Percentiles rank a stretch among this genome's conserved stretches.
These are phyloP conservation scores for Heteropelma amictum DNA, from an alignment of 2,888 invertebrate genomes.

Conservation along the genomic window DNA sequence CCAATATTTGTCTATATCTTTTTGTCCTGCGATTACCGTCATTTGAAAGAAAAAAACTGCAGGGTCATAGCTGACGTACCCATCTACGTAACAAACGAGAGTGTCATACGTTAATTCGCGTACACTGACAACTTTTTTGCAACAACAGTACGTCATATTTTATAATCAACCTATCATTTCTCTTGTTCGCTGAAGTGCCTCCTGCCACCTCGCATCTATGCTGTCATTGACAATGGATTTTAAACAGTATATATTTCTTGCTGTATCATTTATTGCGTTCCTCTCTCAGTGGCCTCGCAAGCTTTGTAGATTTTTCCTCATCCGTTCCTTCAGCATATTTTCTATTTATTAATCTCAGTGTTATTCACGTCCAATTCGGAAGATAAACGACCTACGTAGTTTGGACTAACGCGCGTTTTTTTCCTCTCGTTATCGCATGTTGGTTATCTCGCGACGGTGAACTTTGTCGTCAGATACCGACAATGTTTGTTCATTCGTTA, in stretches of 20 bases:
- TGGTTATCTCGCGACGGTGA: background rate
- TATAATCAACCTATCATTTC: constrained; percentile 14
- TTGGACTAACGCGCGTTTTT: background rate
- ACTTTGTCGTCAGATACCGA: background rate
- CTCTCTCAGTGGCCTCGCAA: background rate
- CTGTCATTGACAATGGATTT: constrained; percentile 31
- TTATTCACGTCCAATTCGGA: background rate
- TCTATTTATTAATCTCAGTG: too few relatives aligned
- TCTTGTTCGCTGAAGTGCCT: constrained; percentile 11
- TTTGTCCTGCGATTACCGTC: background rate
- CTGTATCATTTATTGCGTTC: background rate
- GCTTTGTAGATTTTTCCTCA: too few relatives aligned
- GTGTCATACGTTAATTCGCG: background rate
- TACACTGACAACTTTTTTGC: background rate
- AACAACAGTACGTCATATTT: constrained; percentile 11
- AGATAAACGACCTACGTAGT: background rate
- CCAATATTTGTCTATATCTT: background rate
- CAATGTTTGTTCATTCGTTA: background rate
- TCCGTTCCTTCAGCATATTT: too few relatives aligned
- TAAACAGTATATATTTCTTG: background rate
- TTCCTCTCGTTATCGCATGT: background rate
- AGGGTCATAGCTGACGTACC: constrained; percentile 5
- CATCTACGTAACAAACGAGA: background rate
- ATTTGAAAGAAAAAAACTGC: constrained; percentile 4
- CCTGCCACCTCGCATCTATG: background rate